A percentile compares a stretch with the other conserved stretches of the same genome.
Evolutionary conservation across 1,140 invertebrate genomes (phyloP).

Genomic region (Drosophila virilis): DNA sequence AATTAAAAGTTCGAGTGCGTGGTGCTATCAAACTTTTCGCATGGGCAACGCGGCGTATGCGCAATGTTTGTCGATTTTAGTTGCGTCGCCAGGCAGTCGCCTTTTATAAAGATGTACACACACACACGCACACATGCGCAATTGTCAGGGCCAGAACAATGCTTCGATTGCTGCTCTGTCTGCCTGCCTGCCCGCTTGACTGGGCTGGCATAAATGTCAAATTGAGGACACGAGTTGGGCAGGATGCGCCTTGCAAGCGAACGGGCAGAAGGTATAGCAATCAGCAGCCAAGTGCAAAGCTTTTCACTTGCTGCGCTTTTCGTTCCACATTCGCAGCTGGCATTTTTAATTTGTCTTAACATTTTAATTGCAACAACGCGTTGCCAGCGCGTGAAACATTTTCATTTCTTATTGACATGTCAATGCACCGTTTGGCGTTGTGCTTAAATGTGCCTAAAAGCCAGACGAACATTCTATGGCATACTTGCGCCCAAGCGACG

Average conservation of each 20-base stretch:
- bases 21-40: conserved; percentile 50
- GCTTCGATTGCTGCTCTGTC: conserved; percentile 53
- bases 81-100: conserved; percentile 37
- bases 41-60: conserved; percentile 34
- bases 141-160: conserved; percentile 54
- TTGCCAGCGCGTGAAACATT: conserved; percentile 39
- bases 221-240: conserved; percentile 64
- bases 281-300: conserved; percentile 77
- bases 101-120: conserved; percentile 27
- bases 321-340: conserved; percentile 43
- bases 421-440: conserved; percentile 58
- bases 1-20: conserved; percentile 71
- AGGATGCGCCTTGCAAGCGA: conserved; percentile 1
- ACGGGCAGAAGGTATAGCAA: conserved; percentile 44
- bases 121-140: conserved; percentile 23
- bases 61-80: conserved; percentile 41
- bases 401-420: conserved; percentile 72
- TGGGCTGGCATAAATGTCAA: conserved; percentile 71
- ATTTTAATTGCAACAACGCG: conserved; percentile 69
- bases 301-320: conserved; percentile 56
- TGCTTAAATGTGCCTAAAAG: conserved; percentile 59
- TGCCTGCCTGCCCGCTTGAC: conserved; percentile 32
- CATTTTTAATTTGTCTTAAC: conserved; percentile 75
- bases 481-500: conserved; percentile 26
- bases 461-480: conserved; percentile 44